Evolutionary conservation across 1,140 invertebrate genomes (phyloP).

Genomic region (Aphaenogaster floridana): DNA sequence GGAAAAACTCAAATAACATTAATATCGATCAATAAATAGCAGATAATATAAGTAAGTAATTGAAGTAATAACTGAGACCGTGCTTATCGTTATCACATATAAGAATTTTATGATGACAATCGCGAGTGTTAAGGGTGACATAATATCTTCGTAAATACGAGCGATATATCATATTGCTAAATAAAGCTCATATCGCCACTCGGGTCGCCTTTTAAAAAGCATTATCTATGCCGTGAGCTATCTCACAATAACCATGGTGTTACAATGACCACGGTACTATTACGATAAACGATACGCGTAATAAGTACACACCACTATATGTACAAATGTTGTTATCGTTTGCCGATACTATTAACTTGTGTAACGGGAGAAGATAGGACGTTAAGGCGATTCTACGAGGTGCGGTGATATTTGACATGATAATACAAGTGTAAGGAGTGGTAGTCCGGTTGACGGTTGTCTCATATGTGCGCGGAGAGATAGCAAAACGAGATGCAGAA

Average conservation of each 20-base stretch:
- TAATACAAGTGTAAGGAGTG: not conserved
- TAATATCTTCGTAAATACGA: not conserved
- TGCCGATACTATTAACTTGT: not conserved
- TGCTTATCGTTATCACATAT: not conserved
- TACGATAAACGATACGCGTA: not conserved
- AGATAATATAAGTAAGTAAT: not conserved
- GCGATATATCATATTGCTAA: not conserved
- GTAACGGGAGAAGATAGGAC: not conserved
- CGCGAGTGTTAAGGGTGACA: not conserved
- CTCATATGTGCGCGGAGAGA: not conserved
- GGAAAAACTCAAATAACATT: not conserved
- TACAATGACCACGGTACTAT: too few species aligned
- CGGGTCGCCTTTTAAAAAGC: not conserved
- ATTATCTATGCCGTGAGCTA: not conserved
- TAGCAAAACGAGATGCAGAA: not conserved
- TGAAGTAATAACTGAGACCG: not conserved
- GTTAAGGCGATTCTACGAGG: not conserved
- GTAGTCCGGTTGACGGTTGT: not conserved
- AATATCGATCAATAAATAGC: not conserved
- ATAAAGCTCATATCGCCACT: not conserved
- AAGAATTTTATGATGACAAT: not conserved
- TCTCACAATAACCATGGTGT: not conserved
- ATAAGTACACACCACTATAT: slow-evolving; percentile 8
- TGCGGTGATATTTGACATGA: not conserved
- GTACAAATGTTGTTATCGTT: not conserved